Conservation (phyloP, 2,888 invertebrate genomes). For the Chironomus riparius region DNA sequence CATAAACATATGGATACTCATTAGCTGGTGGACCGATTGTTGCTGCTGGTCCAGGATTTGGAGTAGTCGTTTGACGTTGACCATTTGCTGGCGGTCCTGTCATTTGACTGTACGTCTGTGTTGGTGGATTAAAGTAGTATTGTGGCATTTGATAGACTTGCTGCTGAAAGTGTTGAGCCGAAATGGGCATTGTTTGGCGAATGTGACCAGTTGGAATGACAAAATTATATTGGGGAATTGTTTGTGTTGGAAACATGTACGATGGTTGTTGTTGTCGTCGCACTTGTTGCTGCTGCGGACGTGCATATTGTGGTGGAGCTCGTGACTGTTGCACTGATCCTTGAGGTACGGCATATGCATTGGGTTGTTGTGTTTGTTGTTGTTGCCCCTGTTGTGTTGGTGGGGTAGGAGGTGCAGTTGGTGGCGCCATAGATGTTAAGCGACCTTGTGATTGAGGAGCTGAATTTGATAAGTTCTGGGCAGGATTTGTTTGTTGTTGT, state of each 20-base stretch:
- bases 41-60: conserved; percentile 39
- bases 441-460: neutral
- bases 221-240: neutral
- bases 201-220: conserved; percentile 8
- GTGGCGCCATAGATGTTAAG: conserved; percentile 19
- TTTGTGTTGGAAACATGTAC: neutral
- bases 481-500: neutral
- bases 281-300: neutral
- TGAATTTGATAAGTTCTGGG: neutral
- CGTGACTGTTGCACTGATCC: conserved; percentile 26
- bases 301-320: conserved; percentile 23
- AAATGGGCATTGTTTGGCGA: conserved; percentile 31
- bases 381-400: conserved; percentile 7
- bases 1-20: conserved; percentile 32
- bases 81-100: conserved; percentile 42
- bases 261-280: conserved; percentile 29
- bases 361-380: conserved; percentile 14
- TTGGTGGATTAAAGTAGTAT: neutral
- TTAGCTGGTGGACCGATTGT: conserved; percentile 34
- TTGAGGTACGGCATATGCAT: conserved; percentile 27
- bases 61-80: conserved; percentile 44
- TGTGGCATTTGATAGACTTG: conserved; percentile 28
- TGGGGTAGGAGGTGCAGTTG: conserved; percentile 25
- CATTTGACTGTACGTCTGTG: conserved; percentile 25
- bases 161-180: conserved; percentile 32